phyloP scores from a whole-genome alignment of 92 coral and sea anemone species.

The Palythoa caribaeorum region DNA sequence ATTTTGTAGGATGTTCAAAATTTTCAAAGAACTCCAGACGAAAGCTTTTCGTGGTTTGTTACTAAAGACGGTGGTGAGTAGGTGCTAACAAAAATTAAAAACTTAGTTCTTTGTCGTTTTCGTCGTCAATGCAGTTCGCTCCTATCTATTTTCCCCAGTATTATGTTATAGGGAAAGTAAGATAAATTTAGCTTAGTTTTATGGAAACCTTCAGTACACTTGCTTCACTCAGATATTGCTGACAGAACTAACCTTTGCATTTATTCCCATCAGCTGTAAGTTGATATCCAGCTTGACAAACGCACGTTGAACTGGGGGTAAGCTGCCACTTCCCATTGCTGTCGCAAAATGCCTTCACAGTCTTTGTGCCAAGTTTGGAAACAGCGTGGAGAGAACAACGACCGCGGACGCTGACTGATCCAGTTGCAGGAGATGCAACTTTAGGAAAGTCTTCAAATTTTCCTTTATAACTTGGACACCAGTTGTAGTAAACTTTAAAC shows the following conservation, averaged over 20 bases:
- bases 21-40: too few species aligned
- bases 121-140: too few species aligned
- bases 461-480: background rate
- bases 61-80: too few species aligned
- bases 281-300: slow-evolving; percentile 14
- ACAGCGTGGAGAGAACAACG: background rate
- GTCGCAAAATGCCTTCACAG: background rate
- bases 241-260: slow-evolving; percentile 6
- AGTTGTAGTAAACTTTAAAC: slow-evolving; percentile 5
- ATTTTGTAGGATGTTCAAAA: too few species aligned
- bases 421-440: slow-evolving; percentile 1
- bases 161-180: too few species aligned
- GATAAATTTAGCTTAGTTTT: too few species aligned
- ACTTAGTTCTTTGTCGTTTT: too few species aligned
- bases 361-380: background rate
- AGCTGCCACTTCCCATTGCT: slow-evolving; percentile 7
- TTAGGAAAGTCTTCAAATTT: background rate
- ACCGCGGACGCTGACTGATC: background rate
- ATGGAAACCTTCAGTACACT: background rate
- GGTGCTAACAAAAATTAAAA: too few species aligned
- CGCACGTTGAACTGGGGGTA: background rate
- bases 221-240: background rate
- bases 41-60: too few species aligned
- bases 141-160: too few species aligned
- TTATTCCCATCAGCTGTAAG: background rate